These are phyloP conservation scores for Anabacerthia variegaticeps DNA, from an alignment of 2,797 vertebrate species.

Conservation along the genomic window DNA sequence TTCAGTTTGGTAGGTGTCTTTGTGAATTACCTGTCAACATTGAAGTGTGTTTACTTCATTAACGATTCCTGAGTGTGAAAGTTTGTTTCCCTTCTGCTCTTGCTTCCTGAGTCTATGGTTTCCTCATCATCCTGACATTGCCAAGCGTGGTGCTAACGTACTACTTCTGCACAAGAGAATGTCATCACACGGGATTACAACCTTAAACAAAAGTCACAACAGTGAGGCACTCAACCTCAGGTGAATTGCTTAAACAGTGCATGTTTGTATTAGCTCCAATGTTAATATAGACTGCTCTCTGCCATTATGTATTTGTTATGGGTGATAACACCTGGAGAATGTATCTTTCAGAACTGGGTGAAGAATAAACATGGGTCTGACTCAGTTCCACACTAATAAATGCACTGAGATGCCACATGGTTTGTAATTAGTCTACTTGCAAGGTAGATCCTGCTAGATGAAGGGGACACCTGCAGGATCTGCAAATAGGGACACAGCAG, in stretches of 20 bases:
- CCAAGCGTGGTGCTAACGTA: not conserved
- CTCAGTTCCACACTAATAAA: not conserved
- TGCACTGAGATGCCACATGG: not conserved
- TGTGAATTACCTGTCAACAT: not conserved
- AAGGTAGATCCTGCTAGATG: not conserved
- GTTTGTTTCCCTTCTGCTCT: slow-evolving; percentile 52
- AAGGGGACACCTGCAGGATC: not conserved
- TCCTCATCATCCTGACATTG: slow-evolving; percentile 9
- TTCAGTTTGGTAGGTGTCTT: not conserved
- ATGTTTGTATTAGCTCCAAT: slow-evolving; percentile 47
- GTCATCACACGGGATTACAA: slow-evolving; percentile 37
- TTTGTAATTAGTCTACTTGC: not conserved
- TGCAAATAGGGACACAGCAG: not conserved
- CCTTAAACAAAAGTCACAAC: slow-evolving; percentile 44
- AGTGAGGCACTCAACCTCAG: slow-evolving; percentile 9
- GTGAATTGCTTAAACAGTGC: slow-evolving; percentile 61
- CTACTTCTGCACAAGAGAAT: slow-evolving; percentile 5
- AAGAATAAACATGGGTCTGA: not conserved
- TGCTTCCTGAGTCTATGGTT: slow-evolving; percentile 25
- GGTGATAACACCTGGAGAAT: slow-evolving; percentile 59
- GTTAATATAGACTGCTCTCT: slow-evolving; percentile 44
- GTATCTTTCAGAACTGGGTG: slow-evolving; percentile 28
- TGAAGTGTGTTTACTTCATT: slow-evolving; percentile 52
- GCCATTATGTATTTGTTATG: slow-evolving; percentile 35
- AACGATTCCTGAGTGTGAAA: slow-evolving; percentile 13